Percentiles rank a stretch among this genome's conserved stretches.
Conservation (phyloP, 2,888 invertebrate species). For the Aspidiotus rigidus region DNA sequence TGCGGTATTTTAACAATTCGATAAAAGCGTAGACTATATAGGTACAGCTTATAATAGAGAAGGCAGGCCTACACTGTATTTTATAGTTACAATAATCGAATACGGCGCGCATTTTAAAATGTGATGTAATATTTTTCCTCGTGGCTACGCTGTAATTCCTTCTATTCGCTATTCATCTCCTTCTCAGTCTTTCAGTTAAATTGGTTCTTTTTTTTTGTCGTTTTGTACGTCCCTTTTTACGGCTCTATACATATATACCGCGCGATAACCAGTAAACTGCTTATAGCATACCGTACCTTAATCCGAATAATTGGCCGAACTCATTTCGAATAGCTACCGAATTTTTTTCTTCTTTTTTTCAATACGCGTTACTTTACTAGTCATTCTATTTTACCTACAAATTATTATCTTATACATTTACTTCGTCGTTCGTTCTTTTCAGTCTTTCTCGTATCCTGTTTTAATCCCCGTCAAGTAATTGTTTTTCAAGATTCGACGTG, state of each 20-base stretch:
- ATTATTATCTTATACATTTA: neutral
- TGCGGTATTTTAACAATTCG: too few species aligned
- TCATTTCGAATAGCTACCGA: conserved; percentile 2
- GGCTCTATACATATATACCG: too few species aligned
- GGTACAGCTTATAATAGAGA: too few species aligned
- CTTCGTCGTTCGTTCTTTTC: neutral
- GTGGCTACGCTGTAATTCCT: neutral
- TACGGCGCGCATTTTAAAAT: too few species aligned
- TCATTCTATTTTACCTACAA: conserved; percentile 4
- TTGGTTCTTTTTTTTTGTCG: neutral
- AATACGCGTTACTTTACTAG: neutral
- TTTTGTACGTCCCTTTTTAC: neutral
- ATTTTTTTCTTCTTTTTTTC: neutral
- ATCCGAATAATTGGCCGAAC: conserved; percentile 4
- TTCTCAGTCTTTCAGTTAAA: neutral
- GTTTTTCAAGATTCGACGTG: neutral
- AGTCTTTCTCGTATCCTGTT: neutral
- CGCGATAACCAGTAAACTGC: too few species aligned
- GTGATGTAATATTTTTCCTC: too few species aligned
- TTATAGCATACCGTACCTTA: neutral
- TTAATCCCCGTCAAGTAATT: neutral
- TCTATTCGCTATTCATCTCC: conserved; percentile 1
- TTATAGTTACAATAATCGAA: too few species aligned
- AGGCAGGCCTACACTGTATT: too few species aligned
- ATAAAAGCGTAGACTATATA: too few species aligned